A percentile compares a stretch with the other conserved stretches of the same genome.
Conservation (phyloP, 2,113 vertebrate species). For the Numida meleagris region DNA sequence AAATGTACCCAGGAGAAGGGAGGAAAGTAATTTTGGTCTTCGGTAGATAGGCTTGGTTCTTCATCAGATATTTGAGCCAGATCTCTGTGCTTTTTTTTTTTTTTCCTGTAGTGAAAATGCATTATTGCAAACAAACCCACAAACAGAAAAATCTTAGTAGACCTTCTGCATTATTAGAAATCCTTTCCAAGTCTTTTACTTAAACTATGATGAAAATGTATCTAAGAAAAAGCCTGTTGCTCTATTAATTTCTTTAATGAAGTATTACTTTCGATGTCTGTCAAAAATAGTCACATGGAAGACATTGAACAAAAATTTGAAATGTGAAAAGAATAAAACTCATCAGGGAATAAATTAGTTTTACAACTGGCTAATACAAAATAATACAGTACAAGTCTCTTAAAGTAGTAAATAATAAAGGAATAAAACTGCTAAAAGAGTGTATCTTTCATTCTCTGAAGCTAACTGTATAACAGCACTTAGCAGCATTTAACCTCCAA, state of each 20-base stretch:
- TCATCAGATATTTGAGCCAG: neutral
- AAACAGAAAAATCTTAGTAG: neutral
- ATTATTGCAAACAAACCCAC: neutral
- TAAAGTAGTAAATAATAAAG: conserved; percentile 68
- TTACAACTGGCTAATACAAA: conserved; percentile 70
- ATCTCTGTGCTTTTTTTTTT: neutral
- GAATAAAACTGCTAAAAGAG: conserved; percentile 67
- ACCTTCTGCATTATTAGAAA: neutral
- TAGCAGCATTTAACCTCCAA: conserved; percentile 57
- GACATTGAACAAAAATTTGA: conserved; percentile 44
- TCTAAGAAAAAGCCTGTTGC: neutral
- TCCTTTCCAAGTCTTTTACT: neutral
- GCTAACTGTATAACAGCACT: conserved; percentile 48
- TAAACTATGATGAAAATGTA: neutral
- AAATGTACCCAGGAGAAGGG: neutral
- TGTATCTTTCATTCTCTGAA: conserved; percentile 55
- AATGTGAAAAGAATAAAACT: conserved; percentile 62
- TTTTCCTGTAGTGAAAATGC: neutral
- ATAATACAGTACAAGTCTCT: conserved; percentile 54
- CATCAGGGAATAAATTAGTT: conserved; percentile 57
- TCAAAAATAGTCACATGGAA: conserved; percentile 34
- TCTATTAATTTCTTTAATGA: neutral
- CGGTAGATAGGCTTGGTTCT: neutral
- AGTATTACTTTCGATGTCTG: conserved; percentile 10
- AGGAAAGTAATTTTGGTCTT: neutral